These are phyloP conservation scores for Montipora sp. DNA, from an alignment of 64 coral and sea anemone species.

Conservation along the genomic window DNA sequence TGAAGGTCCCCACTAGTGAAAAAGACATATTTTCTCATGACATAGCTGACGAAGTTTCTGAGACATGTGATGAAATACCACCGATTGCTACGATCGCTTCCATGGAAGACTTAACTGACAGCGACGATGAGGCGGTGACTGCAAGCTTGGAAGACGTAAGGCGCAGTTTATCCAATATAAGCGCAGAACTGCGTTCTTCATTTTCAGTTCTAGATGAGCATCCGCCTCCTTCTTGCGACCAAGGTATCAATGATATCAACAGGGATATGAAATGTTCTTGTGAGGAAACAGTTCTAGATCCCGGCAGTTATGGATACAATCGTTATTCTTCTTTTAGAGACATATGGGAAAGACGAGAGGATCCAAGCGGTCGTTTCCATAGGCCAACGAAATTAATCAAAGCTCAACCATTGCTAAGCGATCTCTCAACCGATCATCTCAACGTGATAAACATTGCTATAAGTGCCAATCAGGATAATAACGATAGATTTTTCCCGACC, in stretches of 20 bases:
- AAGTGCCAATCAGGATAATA: background rate
- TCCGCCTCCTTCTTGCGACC: background rate
- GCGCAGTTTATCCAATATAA: constrained; percentile 66
- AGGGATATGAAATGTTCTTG: constrained; percentile 24
- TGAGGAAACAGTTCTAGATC: constrained; percentile 26
- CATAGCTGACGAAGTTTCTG: background rate
- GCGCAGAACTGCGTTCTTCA: constrained; percentile 67
- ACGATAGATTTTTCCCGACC: background rate
- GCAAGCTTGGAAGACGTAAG: constrained; percentile 51
- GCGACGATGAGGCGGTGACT: constrained; percentile 6
- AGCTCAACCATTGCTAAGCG: background rate
- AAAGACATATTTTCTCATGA: background rate
- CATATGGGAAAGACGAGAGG: constrained; percentile 24
- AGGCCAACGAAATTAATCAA: background rate
- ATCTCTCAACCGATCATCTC: background rate
- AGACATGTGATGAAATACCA: background rate
- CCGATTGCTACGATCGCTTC: constrained; percentile 44
- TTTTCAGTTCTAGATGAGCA: background rate
- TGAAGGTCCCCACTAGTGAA: background rate
- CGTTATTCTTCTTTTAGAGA: background rate
- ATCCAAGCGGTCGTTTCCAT: background rate
- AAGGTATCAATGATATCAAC: constrained; percentile 2
- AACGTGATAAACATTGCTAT: background rate
- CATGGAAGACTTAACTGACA: constrained; percentile 59
- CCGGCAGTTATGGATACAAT: constrained; percentile 20